phyloP scores from a whole-genome alignment of 2,797 vertebrate genomes.

The Anguilla obscura region DNA sequence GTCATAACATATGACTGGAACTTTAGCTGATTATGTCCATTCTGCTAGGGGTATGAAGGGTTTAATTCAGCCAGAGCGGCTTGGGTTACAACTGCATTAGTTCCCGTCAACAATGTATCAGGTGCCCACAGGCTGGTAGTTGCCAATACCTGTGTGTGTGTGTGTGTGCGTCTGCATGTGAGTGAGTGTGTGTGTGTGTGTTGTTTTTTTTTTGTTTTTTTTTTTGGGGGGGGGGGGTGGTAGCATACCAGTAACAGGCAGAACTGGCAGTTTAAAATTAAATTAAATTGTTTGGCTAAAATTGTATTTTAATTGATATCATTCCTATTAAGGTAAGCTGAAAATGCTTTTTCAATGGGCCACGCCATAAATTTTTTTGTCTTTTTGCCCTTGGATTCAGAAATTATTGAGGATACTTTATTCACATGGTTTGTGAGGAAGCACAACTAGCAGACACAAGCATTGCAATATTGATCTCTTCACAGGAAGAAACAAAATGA shows the following conservation, averaged over 20 bases:
- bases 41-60: too few species aligned
- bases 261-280: too few species aligned
- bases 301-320: not conserved
- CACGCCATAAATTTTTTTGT: not conserved
- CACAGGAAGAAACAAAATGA: constrained; percentile 20
- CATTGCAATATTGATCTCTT: constrained; percentile 9
- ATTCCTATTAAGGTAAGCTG: not conserved
- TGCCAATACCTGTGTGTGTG: too few species aligned
- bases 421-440: not conserved
- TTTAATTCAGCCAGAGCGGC: too few species aligned
- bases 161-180: too few species aligned
- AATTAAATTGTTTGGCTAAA: not conserved
- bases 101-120: too few species aligned
- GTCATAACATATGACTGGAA: not conserved
- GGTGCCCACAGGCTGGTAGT: too few species aligned
- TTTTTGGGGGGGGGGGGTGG: too few species aligned
- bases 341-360: not conserved
- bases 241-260: too few species aligned
- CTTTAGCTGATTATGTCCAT: not conserved
- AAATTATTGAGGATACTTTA: constrained; percentile 22
- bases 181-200: too few species aligned
- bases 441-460: not conserved
- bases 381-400: not conserved
- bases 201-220: too few species aligned
- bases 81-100: too few species aligned